Evolutionary conservation across 1,140 invertebrate species (phyloP).

Genomic region (Drosophila bifasciata): DNA sequence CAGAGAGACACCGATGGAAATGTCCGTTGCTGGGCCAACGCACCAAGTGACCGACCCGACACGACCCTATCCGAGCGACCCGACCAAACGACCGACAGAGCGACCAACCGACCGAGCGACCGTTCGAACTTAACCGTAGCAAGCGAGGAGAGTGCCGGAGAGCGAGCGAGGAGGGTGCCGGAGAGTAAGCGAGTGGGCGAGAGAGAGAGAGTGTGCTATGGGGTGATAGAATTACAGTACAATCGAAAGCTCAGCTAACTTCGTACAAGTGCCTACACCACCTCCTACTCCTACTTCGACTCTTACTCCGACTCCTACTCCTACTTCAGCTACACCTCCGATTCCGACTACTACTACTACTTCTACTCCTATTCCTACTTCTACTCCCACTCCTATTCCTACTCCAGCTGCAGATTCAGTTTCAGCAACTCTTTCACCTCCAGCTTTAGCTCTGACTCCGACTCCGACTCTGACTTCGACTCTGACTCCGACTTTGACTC

Average conservation of each 20-base stretch:
- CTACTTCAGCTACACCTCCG: no score
- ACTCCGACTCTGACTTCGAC: neutral
- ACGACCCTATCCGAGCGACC: no score
- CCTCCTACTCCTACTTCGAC: no score
- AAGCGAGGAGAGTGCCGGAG: no score
- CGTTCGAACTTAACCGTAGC: no score
- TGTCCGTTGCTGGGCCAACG: slow-evolving; percentile 50
- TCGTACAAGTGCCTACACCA: neutral
- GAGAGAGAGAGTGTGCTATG: neutral
- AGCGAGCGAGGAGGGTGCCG: slow-evolving; percentile 1
- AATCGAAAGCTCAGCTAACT: slow-evolving; percentile 58
- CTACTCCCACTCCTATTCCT: no score
- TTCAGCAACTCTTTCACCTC: no score
- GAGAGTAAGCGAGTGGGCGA: neutral
- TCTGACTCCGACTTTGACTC: neutral
- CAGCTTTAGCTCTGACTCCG: neutral
- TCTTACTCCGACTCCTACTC: neutral
- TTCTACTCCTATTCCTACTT: neutral
- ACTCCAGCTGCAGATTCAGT: no score
- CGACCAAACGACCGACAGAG: no score
- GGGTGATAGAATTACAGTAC: slow-evolving; percentile 40
- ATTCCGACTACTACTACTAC: neutral
- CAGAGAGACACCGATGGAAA: slow-evolving; percentile 4
- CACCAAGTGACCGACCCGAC: slow-evolving; percentile 40
- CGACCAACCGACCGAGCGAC: no score